These are phyloP conservation scores for Tenodera sinensis DNA, from an alignment of 2,888 invertebrate genomes.

Conservation along the genomic window DNA sequence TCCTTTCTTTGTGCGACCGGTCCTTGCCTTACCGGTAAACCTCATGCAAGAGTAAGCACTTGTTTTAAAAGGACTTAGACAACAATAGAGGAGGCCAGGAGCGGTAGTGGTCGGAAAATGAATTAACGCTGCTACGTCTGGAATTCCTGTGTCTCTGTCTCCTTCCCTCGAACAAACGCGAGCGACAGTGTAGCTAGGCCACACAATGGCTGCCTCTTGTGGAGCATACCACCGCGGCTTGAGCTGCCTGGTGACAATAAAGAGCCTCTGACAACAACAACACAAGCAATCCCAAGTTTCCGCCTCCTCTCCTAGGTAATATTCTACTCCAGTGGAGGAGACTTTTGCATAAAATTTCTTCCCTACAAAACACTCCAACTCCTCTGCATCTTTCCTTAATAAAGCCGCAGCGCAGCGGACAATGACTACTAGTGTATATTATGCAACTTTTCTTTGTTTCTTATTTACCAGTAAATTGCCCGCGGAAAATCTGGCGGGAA, in stretches of 20 bases:
- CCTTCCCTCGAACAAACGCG: background rate
- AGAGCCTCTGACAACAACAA: background rate
- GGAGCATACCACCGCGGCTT: background rate
- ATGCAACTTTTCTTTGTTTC: background rate
- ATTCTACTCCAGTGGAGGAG: background rate
- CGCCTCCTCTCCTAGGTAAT: background rate
- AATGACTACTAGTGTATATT: background rate
- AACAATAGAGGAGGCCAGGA: background rate
- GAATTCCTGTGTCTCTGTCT: background rate
- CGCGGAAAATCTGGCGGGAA: background rate
- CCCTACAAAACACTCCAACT: background rate
- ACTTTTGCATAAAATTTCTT: background rate
- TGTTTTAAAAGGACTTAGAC: background rate
- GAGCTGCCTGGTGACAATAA: background rate
- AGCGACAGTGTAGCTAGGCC: background rate
- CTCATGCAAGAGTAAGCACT: background rate
- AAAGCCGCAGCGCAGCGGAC: background rate
- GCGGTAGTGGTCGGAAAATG: background rate
- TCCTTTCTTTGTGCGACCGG: background rate
- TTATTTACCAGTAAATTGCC: background rate
- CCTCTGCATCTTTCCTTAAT: background rate
- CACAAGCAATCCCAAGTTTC: background rate
- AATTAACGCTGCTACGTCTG: background rate
- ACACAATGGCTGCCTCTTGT: background rate
- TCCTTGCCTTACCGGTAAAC: background rate